Evolutionary conservation across 1,140 invertebrate species (phyloP), one percentile per base, ranked within the genome.

Genomic region (Pseudomyrmex gracilis): DNA sequence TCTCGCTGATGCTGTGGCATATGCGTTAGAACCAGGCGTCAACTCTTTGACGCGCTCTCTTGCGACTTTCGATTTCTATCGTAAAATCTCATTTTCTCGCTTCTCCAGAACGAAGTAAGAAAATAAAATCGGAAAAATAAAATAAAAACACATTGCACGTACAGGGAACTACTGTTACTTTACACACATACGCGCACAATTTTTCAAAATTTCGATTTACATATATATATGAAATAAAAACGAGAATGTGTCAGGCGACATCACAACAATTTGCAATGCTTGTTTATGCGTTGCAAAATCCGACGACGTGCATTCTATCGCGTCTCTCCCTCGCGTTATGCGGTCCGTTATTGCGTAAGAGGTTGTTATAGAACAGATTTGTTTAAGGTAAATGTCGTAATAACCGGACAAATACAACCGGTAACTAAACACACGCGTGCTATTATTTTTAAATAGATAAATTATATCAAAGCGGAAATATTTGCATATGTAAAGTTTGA

Each of bases 11-110:
- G 34, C 34, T 34, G 5, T 34, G 17, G 20, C n/a, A 60, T 13
- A 12, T 45, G 12, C 47, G 57, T 34, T 60, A 10, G 66, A 66
- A 34, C 68, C 68, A 80, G 67, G 60, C 43, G 43, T 22, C 45
- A 9, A 57, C 10, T 22, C 1, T 55, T 2, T 22, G 43, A 5
- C 71, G 45, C 78, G 45, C 78, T 2, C 15, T 8, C 9, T 47
- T 8, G n/a, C n/a, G 22, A 7, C 8, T 49, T 13, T 67, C 43
- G n/a, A 45, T 34, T 34, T 34, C 5, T 0, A 34, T 34, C 34
- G 34, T 7, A 34, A 5, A 34, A 34, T 2, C 34, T 7, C 34
- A 34, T 34, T 0, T 34, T 34, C 5, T 34, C 5, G 34, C 34
- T 34, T 7, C 5, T 34, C 34, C 0, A 34, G 34, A 34, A 34